These are phyloP conservation scores for Lagopus leucura DNA, from an alignment of 2,113 vertebrate genomes.

Conservation along the genomic window DNA sequence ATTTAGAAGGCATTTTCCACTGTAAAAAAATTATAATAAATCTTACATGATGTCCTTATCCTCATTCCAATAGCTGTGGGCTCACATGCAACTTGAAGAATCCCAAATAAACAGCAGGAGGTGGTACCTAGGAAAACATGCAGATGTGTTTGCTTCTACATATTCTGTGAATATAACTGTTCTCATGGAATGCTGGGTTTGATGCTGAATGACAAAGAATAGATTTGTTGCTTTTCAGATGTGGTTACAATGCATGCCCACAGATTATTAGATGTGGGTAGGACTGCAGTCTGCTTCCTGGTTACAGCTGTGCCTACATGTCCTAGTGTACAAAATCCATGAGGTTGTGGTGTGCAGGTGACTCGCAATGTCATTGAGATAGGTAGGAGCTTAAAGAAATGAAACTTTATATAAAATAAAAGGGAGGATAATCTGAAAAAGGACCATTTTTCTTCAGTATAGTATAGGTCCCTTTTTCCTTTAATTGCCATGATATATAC, in stretches of 20 bases:
- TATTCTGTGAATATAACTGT: background rate
- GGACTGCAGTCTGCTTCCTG: background rate
- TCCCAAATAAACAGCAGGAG: background rate
- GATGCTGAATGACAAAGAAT: background rate
- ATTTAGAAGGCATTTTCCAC: background rate
- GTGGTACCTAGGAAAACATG: background rate
- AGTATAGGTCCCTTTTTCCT: background rate
- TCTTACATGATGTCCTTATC: background rate
- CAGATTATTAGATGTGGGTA: background rate
- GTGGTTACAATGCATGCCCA: background rate
- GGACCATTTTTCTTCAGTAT: background rate
- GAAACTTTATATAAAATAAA: background rate
- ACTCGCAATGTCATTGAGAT: background rate
- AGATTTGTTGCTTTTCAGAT: background rate
- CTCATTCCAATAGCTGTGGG: background rate
- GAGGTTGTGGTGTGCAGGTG: background rate
- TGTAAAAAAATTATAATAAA: background rate
- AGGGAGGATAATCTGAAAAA: background rate
- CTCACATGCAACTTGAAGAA: background rate
- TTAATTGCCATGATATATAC: background rate
- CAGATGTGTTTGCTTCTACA: background rate
- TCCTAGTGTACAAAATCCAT: background rate
- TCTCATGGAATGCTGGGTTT: background rate
- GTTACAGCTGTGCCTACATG: background rate
- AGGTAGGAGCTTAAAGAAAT: background rate